Evolutionary conservation across 1,140 invertebrate genomes (phyloP), one percentile per base, ranked within the genome.

Genomic region (honey bee (Apis mellifera)): DNA sequence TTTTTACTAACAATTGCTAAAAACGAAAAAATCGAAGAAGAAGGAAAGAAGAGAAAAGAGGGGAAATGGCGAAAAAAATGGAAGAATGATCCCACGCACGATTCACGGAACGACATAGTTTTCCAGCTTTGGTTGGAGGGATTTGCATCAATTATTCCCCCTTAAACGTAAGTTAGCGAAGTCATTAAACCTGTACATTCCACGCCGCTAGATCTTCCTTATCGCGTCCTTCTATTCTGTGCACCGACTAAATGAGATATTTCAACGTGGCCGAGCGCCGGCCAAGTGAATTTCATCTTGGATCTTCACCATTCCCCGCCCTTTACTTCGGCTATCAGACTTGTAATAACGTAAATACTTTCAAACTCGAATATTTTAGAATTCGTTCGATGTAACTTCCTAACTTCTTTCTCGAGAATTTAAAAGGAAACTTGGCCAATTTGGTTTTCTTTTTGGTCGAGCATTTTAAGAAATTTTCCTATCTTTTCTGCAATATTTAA

Each of bases 171-270:
- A 60, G 54, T 78, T 69, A 21, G 65, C 52, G 21, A 70, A 70
- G 76, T 78, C 66, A 50, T 78, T 78, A 68, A 70, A 60, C 32
- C 52, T 65, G 42, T 26, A 55, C 64, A 65, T 77, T 77, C 50
- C 73, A 17, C 59, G n/a, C 42, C 42, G 21, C 19, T 77, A 19
- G 42, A 55, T 66, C 52, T 77, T 32, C 60, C 75, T 66, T 77
- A 77, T 77, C 75, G 9, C 75, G 62, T 48, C 26, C 62, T 55
- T 42, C 75, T 68, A 42, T 66, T 77, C n/a, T 68, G n/a, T 66
- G 57, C n/a, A 48, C 32, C 75, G 12, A 1, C 23, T 77, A 65
- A 77, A 77, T 55, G 62, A 77, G 75, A 77, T 55, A 62, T 54
- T 77, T 77, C 62, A 55, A 54, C 19, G 48, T 17, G 66, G 48